Evolutionary conservation across 1,140 invertebrate species (phyloP), one percentile per base, ranked within the genome.

Genomic region (Piezodorus guildinii): DNA sequence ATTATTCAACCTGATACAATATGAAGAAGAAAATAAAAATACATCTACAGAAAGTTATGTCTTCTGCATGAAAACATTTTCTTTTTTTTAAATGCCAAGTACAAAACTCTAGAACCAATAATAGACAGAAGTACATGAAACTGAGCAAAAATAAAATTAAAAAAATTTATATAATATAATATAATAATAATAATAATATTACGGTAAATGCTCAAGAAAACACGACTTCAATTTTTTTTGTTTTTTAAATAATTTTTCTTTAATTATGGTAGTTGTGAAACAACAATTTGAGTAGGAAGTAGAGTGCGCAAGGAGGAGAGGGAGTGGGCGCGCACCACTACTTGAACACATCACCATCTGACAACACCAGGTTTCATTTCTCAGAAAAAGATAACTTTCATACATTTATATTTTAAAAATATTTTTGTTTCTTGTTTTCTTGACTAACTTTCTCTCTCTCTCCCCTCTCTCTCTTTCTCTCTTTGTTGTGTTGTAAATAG

Each of bases 171-270:
- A 63, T 30, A 34, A 52, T 52, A 63, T 30, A 17, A 62, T 21
- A 45, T 54, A 34, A 46, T 60, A 63, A 64, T 64, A 63, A 63
- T 63, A 60, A 63, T 62, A 44, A 62, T 62, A 60, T 25, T 58
- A 54, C 51, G 63, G 63, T 64, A 64, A 64, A 64, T 64, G 63
- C 63, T 63, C 30, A 64, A 45, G 63, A 56, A 56, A 64, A 64
- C 62, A 63, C 63, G 56, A 59, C 63, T 64, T 56, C 63, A 45
- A n/a, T 60, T 46, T 21, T 43, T 46, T 62, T 62, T 45, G 17
- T 16, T 46, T 19, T 46, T 56, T 56, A 23, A 23, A 17, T 49
- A 46, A 19, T 56, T 45, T 62, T n/a, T 43, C 43, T 58, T 44
- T 21, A 58, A 63, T 49, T 63, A 56, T 6, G 23, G 34, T 63